Conservation (phyloP, 1,140 invertebrate genomes). For the Pogonomyrmex californicus region DNA sequence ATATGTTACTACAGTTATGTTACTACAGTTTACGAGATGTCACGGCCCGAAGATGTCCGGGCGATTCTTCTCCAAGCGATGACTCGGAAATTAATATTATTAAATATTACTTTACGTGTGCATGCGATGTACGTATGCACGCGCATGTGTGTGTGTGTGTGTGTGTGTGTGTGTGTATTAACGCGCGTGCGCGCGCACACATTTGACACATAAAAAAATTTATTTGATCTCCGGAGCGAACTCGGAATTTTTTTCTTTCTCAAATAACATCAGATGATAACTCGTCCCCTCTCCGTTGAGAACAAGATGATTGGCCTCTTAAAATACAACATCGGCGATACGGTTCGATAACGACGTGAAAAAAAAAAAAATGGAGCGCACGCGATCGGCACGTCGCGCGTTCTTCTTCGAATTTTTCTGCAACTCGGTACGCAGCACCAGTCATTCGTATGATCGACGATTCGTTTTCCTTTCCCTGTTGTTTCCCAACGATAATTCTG, state of each 20-base stretch:
- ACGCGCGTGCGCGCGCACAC: not conserved
- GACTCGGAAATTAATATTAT: slow-evolving; percentile 15
- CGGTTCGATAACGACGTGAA: not conserved
- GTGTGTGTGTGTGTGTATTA: not conserved
- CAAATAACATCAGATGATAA: not conserved
- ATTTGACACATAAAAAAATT: not conserved
- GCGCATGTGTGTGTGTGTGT: not conserved
- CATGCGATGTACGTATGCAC: too few species aligned
- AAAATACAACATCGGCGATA: too few species aligned
- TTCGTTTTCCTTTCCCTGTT: not conserved
- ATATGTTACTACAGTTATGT: too few species aligned
- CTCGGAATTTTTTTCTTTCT: not conserved
- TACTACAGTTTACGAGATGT: not conserved
- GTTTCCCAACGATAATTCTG: not conserved
- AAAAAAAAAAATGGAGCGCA: not conserved
- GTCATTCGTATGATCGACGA: too few species aligned
- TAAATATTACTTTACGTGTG: not conserved
- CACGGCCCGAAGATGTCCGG: slow-evolving; percentile 17
- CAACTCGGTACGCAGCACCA: too few species aligned
- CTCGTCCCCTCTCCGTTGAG: too few species aligned
- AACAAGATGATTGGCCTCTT: not conserved
- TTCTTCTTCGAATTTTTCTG: too few species aligned
- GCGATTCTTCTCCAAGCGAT: not conserved
- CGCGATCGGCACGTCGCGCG: not conserved
- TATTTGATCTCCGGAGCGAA: not conserved